phyloP scores from a whole-genome alignment of 37 sponge, comb jelly and placozoan species.

The Mnemiopsis leidyi region DNA sequence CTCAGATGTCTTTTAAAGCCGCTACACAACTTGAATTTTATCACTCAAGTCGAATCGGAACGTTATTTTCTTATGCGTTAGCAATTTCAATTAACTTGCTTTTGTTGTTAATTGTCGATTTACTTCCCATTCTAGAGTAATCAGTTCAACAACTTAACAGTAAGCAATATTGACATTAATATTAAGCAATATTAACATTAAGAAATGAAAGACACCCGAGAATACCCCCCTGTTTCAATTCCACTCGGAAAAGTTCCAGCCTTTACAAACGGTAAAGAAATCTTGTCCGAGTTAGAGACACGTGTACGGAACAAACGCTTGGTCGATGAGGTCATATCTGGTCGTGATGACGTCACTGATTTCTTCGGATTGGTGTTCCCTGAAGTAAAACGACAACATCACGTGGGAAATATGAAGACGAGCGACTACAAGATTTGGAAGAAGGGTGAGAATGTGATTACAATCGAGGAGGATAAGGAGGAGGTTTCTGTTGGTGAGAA shows the following conservation, averaged over 20 bases:
- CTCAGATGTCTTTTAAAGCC: no score
- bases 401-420: constrained; percentile 5
- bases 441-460: not conserved
- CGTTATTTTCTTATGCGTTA: no score
- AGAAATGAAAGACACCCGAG: not conserved
- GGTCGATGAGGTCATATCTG: not conserved
- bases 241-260: not conserved
- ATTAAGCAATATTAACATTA: no score
- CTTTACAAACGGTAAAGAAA: constrained; percentile 18
- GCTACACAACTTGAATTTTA: no score
- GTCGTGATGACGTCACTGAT: not conserved
- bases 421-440: not conserved
- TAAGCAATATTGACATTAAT: no score
- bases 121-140: no score
- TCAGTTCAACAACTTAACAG: no score
- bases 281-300: not conserved
- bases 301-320: not conserved
- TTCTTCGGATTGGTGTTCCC: constrained; percentile 52
- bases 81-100: no score
- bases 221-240: not conserved
- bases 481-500: not conserved
- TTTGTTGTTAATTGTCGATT: no score
- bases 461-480: not conserved
- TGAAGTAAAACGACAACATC: not conserved
- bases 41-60: no score